Percentiles rank a stretch among this genome's conserved stretches.
phyloP scores from a whole-genome alignment of 2,797 vertebrate genomes.

The Petrocephalus sullivani region DNA sequence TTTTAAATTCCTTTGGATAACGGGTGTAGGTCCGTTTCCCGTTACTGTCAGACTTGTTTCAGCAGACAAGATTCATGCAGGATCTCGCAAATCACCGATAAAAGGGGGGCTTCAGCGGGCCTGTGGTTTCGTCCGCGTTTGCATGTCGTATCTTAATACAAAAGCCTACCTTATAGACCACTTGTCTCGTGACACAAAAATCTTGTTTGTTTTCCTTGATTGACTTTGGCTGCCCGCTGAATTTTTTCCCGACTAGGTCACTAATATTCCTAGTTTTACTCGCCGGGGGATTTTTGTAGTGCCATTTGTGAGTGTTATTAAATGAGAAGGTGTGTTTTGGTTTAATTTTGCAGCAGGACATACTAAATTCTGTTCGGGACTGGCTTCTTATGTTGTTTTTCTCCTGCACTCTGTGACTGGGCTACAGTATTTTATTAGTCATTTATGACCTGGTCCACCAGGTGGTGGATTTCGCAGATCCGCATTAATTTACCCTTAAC shows the following conservation, averaged over 20 bases:
- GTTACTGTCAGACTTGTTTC: neutral
- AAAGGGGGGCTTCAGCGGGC: neutral
- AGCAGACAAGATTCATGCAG: neutral
- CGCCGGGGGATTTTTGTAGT: neutral
- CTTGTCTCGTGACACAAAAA: neutral
- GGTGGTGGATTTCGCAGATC: neutral
- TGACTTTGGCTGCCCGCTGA: neutral
- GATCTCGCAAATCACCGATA: neutral
- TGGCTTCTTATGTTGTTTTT: neutral
- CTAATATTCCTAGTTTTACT: neutral
- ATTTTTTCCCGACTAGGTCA: neutral
- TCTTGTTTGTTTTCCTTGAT: neutral
- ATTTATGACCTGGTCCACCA: neutral
- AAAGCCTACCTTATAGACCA: neutral
- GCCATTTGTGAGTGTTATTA: neutral
- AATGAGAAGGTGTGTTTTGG: neutral
- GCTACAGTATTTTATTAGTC: neutral
- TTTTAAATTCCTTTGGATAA: neutral
- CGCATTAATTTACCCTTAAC: neutral
- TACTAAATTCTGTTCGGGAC: neutral
- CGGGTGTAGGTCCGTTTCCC: neutral
- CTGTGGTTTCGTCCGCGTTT: neutral
- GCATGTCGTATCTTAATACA: neutral
- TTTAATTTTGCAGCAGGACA: neutral
- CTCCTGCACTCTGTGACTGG: neutral